Base-by-base conservation (phyloP, 2,113 vertebrate species). In the Miniopterus natalensis region DNA sequence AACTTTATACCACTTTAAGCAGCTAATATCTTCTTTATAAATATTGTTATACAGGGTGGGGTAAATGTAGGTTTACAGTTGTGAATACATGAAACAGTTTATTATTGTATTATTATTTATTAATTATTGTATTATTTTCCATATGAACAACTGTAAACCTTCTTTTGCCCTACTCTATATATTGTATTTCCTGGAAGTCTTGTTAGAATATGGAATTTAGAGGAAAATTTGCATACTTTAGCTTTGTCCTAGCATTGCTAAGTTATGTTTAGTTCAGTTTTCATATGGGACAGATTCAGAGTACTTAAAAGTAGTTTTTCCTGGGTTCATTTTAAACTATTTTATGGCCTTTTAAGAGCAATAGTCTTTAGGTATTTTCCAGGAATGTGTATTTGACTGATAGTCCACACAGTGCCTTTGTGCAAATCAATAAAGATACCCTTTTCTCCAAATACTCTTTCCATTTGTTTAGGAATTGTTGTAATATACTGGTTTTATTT, bases 181-280 rank as follows among this genome's bases (percentile, higher is more conserved):
- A 77, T 66, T 84, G 1, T 86, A 5, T 94, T 84, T 94, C 53
- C 61, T 87, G 31, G 47, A 88, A 92, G 29, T 92, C 53, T 36
- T 92, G 47, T 83, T 95, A 79, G 11, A 94, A 92, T 65, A 88
- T 95, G 27, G 29, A 88, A 70, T 40, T 83, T 27, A 94, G 27
- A 65, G 59, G 59, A 36, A 61, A 78, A 75, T 97, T 86, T 94
- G 20, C n/a, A 61, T 75, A 25, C 91, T 92, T 95, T 83, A 78
- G 3, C 93, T 94, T 65, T 93, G 65, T 93, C 65, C 23, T 83
- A 78, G 18, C 11, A n/a, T 94, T 93, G n/a, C 36, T 90, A 95
- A 94, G 59, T 89, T 92, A 55, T 88, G 47, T 75, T 93, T 94
- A 95, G 73, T 65, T 96, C 29, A 78, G 55, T 81, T 94, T 85